A percentile compares a stretch with the other conserved stretches of the same genome.
Evolutionary conservation across 2,888 invertebrate species (phyloP).

Genomic region (Lasioglossum zephyrum): DNA sequence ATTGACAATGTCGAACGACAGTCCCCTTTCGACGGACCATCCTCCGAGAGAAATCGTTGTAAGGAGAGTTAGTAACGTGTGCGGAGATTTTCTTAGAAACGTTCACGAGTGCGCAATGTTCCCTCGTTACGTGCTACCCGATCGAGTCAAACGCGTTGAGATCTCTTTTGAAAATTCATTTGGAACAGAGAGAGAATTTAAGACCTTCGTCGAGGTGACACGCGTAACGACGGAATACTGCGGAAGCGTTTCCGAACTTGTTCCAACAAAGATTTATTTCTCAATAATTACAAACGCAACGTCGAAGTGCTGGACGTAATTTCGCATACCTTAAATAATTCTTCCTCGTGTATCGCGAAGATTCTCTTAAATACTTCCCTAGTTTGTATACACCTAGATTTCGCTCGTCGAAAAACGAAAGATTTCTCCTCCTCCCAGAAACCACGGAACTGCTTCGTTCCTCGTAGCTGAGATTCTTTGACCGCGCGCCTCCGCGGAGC

Average conservation of each 20-base stretch:
- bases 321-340: constrained; percentile 15
- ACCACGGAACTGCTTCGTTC: constrained; percentile 27
- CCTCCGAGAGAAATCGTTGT: not conserved
- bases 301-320: constrained; percentile 5
- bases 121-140: not conserved
- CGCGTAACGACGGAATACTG: constrained; percentile 5
- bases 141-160: too few species aligned
- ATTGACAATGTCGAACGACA: not conserved
- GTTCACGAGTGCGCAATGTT: not conserved
- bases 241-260: not conserved
- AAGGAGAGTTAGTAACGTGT: constrained; percentile 9
- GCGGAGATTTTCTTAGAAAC: not conserved
- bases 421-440: constrained; percentile 14
- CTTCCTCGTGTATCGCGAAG: not conserved
- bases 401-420: not conserved
- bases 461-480: constrained; percentile 31
- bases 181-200: not conserved
- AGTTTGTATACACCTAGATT: not conserved
- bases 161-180: not conserved
- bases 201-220: not conserved
- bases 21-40: not conserved
- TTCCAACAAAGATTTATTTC: constrained; percentile 21
- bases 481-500: not conserved
- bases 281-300: constrained; percentile 22
- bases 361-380: constrained; percentile 6